Percentiles rank a stretch among this genome's conserved stretches.
These are phyloP conservation scores for Cetonia aurata DNA, from an alignment of 2,888 invertebrate genomes.

Conservation along the genomic window DNA sequence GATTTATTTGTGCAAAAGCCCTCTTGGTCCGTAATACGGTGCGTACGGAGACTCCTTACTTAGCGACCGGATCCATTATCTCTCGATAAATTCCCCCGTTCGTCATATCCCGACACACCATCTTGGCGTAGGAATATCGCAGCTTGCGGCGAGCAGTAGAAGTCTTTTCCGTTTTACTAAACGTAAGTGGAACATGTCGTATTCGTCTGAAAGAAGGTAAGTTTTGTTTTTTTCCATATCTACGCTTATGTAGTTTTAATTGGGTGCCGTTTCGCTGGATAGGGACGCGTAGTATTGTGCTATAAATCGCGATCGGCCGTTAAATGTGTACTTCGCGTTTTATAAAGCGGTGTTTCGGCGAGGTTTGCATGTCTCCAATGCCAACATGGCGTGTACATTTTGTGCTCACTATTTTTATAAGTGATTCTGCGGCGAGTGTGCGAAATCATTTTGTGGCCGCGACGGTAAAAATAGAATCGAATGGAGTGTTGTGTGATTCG, in stretches of 20 bases:
- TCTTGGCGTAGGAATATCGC: slow-evolving; percentile 66
- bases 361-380: slow-evolving; percentile 66
- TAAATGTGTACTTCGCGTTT: slow-evolving; percentile 28
- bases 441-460: slow-evolving; percentile 8
- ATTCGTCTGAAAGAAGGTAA: slow-evolving; percentile 85
- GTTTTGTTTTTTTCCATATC: slow-evolving; percentile 67
- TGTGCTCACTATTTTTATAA: slow-evolving; percentile 54
- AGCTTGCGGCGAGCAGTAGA: slow-evolving; percentile 61
- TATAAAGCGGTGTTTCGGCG: slow-evolving; percentile 56
- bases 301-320: slow-evolving; percentile 4
- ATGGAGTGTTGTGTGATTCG: neutral
- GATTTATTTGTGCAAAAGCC: slow-evolving; percentile 5
- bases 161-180: slow-evolving; percentile 79
- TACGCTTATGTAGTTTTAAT: neutral
- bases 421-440: slow-evolving; percentile 35
- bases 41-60: neutral
- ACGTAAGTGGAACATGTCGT: slow-evolving; percentile 87
- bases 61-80: neutral
- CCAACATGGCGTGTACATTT: slow-evolving; percentile 71
- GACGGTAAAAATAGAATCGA: slow-evolving; percentile 35
- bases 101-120: slow-evolving; percentile 28
- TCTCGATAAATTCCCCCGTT: neutral
- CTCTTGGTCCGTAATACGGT: neutral
- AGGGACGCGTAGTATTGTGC: neutral
- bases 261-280: neutral